Conservation (phyloP, 2,797 vertebrate species). For the Enteromius mattozi region DNA sequence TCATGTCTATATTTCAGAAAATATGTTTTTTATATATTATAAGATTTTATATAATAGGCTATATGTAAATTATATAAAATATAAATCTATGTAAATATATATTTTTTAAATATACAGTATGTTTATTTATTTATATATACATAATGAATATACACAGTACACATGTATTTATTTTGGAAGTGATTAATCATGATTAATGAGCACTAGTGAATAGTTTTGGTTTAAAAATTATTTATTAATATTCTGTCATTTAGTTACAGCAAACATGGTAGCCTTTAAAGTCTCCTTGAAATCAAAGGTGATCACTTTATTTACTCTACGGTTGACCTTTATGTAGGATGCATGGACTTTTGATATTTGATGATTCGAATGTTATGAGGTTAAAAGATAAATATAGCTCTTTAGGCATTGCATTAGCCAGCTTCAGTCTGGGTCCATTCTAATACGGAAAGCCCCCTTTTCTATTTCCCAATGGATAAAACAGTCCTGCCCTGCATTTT, state of each 20-base stretch:
- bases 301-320: constrained; percentile 1
- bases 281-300: neutral
- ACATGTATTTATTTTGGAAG: too few species aligned
- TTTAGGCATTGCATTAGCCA: neutral
- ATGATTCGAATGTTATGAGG: neutral
- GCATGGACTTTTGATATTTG: neutral
- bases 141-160: too few species aligned
- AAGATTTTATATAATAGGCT: too few species aligned
- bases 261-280: neutral
- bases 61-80: too few species aligned
- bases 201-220: neutral
- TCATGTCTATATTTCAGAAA: too few species aligned
- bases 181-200: too few species aligned
- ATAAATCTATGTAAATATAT: too few species aligned
- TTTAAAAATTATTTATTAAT: neutral
- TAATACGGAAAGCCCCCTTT: neutral
- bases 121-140: too few species aligned
- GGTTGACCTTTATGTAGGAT: neutral
- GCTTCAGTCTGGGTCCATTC: neutral
- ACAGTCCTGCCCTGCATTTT: neutral
- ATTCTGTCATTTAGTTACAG: neutral
- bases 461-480: neutral
- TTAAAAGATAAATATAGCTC: neutral
- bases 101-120: too few species aligned
- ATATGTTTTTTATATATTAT: too few species aligned